Percentiles rank a stretch among this genome's conserved stretches.
phyloP scores from a whole-genome alignment of 1,140 invertebrate genomes.

The Drosophila tani region DNA sequence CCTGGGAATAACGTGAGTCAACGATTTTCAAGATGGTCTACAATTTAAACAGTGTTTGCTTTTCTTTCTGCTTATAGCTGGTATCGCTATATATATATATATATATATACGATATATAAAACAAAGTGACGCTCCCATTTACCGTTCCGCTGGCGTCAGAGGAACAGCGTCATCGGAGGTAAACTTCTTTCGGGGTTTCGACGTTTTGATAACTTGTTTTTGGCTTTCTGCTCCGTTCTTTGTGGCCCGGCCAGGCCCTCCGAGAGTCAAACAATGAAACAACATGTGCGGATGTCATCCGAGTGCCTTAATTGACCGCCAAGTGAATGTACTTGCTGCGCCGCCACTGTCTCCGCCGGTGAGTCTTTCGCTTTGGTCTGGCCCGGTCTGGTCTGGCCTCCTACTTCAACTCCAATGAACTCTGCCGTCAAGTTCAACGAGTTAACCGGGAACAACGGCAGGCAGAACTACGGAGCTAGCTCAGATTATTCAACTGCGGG shows the following conservation, averaged over 20 bases:
- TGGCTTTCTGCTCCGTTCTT: constrained; percentile 1
- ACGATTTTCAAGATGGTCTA: constrained; percentile 51
- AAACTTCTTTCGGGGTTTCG: constrained; percentile 24
- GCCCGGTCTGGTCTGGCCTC: not conserved
- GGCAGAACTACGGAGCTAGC: constrained; percentile 43
- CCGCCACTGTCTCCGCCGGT: constrained; percentile 30
- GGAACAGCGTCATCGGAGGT: constrained; percentile 37
- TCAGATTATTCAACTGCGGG: constrained; percentile 71
- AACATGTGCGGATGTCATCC: constrained; percentile 55
- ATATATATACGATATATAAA: constrained; percentile 1
- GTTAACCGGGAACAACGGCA: constrained; percentile 45
- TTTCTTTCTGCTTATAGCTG: constrained; percentile 39
- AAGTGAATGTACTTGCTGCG: constrained; percentile 44
- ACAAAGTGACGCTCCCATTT: constrained; percentile 36
- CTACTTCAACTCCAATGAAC: constrained; percentile 64
- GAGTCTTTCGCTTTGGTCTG: not conserved
- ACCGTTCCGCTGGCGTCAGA: constrained; percentile 47
- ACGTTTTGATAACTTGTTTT: constrained; percentile 73
- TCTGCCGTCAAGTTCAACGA: constrained; percentile 70
- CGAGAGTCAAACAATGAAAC: constrained; percentile 23
- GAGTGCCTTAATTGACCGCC: constrained; percentile 64
- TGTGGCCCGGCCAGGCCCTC: constrained; percentile 12
- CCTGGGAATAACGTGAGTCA: constrained; percentile 72
- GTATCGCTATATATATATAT: not conserved
- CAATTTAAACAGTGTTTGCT: constrained; percentile 30